phyloP scores from a whole-genome alignment of 1,140 invertebrate species.

The Bombus difficillimus region DNA sequence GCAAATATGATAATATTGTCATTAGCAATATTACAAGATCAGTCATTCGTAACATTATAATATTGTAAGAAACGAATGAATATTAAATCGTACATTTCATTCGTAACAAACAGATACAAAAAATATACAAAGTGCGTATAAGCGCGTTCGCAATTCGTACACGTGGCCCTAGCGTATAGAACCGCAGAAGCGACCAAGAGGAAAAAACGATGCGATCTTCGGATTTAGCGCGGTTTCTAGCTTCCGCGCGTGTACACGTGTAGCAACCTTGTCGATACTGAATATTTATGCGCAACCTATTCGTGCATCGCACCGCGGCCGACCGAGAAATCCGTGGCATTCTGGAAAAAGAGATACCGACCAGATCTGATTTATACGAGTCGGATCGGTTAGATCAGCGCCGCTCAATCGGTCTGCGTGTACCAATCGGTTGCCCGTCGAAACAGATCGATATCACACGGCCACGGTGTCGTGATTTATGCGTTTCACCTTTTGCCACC shows the following conservation, averaged over 20 bases:
- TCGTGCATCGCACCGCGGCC: conserved; percentile 39
- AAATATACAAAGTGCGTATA: too few relatives aligned
- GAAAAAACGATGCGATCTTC: conserved; percentile 34
- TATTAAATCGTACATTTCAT: background rate
- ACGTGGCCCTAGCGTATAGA: conserved; percentile 22
- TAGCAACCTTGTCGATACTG: conserved; percentile 71
- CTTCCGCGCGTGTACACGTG: conserved; percentile 63
- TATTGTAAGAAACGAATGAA: background rate
- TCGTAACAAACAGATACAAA: too few relatives aligned
- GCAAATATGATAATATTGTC: background rate
- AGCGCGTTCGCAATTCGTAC: conserved; percentile 1
- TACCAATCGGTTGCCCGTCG: conserved; percentile 47
- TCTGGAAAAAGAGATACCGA: conserved; percentile 69
- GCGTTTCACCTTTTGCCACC: conserved; percentile 59
- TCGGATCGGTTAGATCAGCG: conserved; percentile 53
- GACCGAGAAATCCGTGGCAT: conserved; percentile 70
- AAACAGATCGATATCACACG: conserved; percentile 57
- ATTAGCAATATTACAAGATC: background rate
- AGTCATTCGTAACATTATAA: background rate
- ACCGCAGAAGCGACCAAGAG: conserved; percentile 52
- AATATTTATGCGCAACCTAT: conserved; percentile 76
- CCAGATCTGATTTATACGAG: conserved; percentile 73
- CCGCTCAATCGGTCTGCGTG: conserved; percentile 59
- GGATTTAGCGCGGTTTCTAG: conserved; percentile 3
- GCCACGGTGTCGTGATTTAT: conserved; percentile 57